Evolutionary conservation across 1,140 invertebrate genomes (phyloP), one percentile per base, ranked within the genome.

Genomic region (Eurosta solidaginis): DNA sequence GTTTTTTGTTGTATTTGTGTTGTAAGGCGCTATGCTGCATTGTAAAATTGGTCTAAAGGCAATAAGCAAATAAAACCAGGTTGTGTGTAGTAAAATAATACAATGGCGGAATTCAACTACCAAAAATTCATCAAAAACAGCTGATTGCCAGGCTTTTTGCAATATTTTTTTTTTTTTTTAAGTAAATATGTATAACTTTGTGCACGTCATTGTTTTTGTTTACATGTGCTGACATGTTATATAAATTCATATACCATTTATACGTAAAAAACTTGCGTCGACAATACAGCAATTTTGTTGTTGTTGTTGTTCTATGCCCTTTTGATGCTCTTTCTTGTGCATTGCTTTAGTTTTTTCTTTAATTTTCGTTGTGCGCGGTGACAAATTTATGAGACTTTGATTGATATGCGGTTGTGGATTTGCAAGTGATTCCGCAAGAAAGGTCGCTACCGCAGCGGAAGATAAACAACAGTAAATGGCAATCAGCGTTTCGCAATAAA

Each of bases 331-430:
- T 40, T 74, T 17, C 40, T 47, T 29, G 17, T 47, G 22, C 27
- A 12, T 74, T 74, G 40, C 27, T 74, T 45, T 45, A 9, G 44
- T 45, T 74, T 47, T 10, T 74, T 44, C 45, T 74, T 74, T 74
- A 47, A 77, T 77, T 83, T 83, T 85, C 81, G 29, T 68, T 68
- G 59, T 81, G 76, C 80, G 79, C 79, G 80, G 79, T 83, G 83
- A 85, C 84, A 85, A 85, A 85, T 85, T 85, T 85, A 85, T 85
- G 84, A 85, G 84, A 85, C 84, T 81, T 84, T 85, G 84, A 85
- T 85, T 84, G 84, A 85, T 85, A 83, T 84, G 84, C 81, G 84
- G 84, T 83, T 45, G 40, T 68, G 76, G 45, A 76, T 52, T 50
- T 74, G 40, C 73, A 74, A 74, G 73, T 74, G 73, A 74, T 74